Base-by-base conservation (phyloP, 2,888 invertebrate genomes). In the Monopis laevigella region DNA sequence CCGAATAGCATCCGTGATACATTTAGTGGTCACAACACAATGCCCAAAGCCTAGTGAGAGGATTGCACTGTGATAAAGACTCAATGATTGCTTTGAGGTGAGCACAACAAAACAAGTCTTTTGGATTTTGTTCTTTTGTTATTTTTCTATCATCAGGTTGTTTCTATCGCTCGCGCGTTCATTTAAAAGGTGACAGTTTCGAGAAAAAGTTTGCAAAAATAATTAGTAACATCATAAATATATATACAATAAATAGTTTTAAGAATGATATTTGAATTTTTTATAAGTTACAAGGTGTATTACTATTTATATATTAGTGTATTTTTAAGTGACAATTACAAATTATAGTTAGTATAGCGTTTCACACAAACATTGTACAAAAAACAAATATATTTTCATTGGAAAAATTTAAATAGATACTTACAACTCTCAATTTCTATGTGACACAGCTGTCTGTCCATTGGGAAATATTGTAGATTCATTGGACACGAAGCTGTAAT, bases 351-450 rank as follows among this genome's bases (percentile, higher is more conserved):
- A n/a, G n/a, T n/a, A n/a, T n/a, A n/a, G n/a, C n/a, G n/a, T n/a
- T n/a, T n/a, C n/a, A 21, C 24, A 21, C 24, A 21, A 21, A 21
- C 5, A 8, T 21, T 5, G 24, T 21, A 7, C 8, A 21, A 21
- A 21, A 7, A 8, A 21, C 8, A 21, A 21, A 21, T 5, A 21
- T 21, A 21, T 8, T 21, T 8, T 21, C 24, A 21, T 21, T 21
- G 24, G 5, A 7, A 21, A 21, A 7, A 21, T 21, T 21, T 56
- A 57, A 47, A 56, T 54, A 64, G 62, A 71, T 89, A 94, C 96
- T 95, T 90, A 96, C 96, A 96, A 86, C 96, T 96, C 87, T 96
- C 96, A 59, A 96, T 94, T 84, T 95, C 94, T 70, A 96, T 93
- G 67, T 93, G 92, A 74, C 96, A 96, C 51, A 94, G 80, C 68